Evolutionary conservation across 2,797 vertebrate species (phyloP), one percentile per base, ranked within the genome.

Genomic region (Antrozous pallidus): DNA sequence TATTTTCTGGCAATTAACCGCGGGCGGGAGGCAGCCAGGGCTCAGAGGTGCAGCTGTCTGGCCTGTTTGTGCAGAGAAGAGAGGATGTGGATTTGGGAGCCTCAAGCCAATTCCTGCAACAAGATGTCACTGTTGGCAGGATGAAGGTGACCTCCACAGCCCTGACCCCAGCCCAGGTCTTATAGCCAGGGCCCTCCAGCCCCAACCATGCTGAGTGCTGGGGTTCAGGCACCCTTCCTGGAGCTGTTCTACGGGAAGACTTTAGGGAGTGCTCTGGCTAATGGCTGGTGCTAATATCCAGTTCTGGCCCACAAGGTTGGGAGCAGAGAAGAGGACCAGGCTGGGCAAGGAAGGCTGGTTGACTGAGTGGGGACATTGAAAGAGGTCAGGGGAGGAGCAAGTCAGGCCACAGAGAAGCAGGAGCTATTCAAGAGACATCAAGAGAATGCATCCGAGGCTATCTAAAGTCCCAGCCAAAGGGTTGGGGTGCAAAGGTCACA

Each of bases 1-100:
- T 74, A 88, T 93, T 91, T 93, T 87, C 92, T 95, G 92, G 88
- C 69, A 88, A 75, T 82, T 79, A 93, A 79, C 85, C 38, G 17
- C 7, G 0, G 18, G 80, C 95, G 78, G 77, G 94, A 95, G 90
- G 84, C 71, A 36, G 33, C n/a, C n/a, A 22, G 89, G 42, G 40
- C 40, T 69, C 38, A 58, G 90, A 67, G 71, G 73, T 14, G 20
- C 71, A 70, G 82, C 65, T 86, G 92, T 26, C 49, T 2, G 58
- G 49, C 24, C 78, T 93, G 71, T 81, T 93, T 12, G 6, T 58
- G 69, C 88, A 67, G 73, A 85, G 77, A 22, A 71, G 70, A 92
- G 40, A 93, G 81, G 71, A 91, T 81, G 51, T 91, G 89, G 86
- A 87, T 56, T 87, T 24, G 28, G 84, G 88, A 91, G 81, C 56